Base-by-base conservation (phyloP, 2,888 invertebrate species). In the Psylliodes chrysocephalus region DNA sequence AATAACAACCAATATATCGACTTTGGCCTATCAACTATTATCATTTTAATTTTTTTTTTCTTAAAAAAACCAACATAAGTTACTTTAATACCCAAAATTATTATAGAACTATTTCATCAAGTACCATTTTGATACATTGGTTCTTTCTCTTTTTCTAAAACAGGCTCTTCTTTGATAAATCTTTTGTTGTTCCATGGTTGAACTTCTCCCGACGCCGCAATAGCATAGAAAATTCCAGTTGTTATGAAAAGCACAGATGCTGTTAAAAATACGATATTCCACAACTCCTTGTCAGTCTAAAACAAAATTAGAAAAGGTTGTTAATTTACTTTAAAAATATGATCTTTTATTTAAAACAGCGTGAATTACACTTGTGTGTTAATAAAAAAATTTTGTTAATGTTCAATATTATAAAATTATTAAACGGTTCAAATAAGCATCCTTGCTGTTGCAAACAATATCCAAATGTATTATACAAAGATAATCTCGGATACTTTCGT, bases 181-280 rank as follows among this genome's bases (percentile, higher is more conserved):
- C 33, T 51, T 14, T 59, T 59, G 40, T 70, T 62, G 38, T 73
- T 71, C 73, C 73, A 73, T 4, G 64, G 62, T 22, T 73, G 73
- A 0, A 71, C 64, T n/a, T 73, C 64, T 2, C 69, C 73, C 2
- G 73, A 68, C 7, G 68, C 73, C 28, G 55, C 62, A 1, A 66
- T n/a, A 15, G 52, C 63, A 52, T 65, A 70, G 44, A 68, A 70
- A 7, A 70, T 25, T 3, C 68, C 70, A 1, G 70, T 63, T 2
- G 60, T 60, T 7, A 57, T 54, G 46, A 67, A 70, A 35, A 70
- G 46, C 25, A 59, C 64, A 10, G 68, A 51, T 8, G 70, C 68
- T 19, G 64, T 63, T 22, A 56, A 46, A 51, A 70, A 70, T 15
- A 70, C 68, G 19, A 68, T 65, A 52, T 68, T 67, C 70, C 70